phyloP scores from a whole-genome alignment of 2,113 vertebrate species.

The Plecotus auritus region DNA sequence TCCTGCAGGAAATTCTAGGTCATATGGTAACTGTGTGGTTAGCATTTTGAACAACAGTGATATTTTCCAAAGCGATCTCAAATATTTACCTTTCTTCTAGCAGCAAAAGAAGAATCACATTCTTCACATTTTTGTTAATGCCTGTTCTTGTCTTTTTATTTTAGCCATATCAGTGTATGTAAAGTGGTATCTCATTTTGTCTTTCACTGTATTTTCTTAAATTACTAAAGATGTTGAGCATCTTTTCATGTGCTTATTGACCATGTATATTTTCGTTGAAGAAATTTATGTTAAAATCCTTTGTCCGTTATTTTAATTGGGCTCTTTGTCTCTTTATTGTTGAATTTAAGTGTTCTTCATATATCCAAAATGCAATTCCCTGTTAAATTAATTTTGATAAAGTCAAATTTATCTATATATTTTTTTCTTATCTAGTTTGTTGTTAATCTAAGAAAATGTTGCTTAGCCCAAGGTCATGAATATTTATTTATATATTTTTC shows the following conservation, averaged over 20 bases:
- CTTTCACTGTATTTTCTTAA: background rate
- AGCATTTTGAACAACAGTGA: background rate
- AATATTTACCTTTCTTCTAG: background rate
- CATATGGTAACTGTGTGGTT: background rate
- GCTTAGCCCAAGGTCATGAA: background rate
- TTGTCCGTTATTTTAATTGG: background rate
- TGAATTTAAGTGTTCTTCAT: background rate
- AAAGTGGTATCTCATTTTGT: background rate
- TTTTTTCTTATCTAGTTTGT: background rate
- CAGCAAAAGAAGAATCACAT: background rate
- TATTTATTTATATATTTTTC: background rate
- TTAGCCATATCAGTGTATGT: background rate
- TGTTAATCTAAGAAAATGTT: background rate
- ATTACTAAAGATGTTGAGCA: background rate
- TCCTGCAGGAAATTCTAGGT: background rate
- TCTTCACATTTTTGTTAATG: background rate
- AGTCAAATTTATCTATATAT: background rate
- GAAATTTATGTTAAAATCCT: background rate
- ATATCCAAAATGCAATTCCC: background rate
- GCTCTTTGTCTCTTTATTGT: background rate
- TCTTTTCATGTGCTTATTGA: background rate
- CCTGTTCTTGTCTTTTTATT: background rate
- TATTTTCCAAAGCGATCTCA: background rate
- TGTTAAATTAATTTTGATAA: background rate
- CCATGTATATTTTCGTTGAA: background rate